These are phyloP conservation scores for Callionymus lyra DNA, from an alignment of 2,113 vertebrate species.

Conservation along the genomic window DNA sequence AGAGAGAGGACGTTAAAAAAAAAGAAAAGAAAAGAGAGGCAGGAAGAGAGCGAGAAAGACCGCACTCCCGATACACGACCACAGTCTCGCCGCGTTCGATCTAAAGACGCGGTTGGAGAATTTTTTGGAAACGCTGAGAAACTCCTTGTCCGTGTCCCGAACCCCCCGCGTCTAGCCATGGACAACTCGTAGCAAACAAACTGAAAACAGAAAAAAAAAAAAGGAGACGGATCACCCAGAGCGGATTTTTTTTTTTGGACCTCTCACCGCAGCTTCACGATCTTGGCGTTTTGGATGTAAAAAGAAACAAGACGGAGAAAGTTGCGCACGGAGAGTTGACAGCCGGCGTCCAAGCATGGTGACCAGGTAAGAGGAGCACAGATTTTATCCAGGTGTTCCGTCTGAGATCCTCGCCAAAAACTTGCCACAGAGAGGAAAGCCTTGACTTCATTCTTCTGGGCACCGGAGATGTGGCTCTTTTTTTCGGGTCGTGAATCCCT, in stretches of 20 bases:
- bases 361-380: constrained; percentile 61
- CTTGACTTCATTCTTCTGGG: too few relatives aligned
- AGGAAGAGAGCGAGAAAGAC: constrained; percentile 43
- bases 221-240: constrained; percentile 16
- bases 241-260: constrained; percentile 59
- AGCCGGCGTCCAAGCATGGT: constrained; percentile 46
- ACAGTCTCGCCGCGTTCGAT: constrained; percentile 57
- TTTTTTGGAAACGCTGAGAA: too few relatives aligned
- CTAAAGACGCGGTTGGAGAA: constrained; percentile 29
- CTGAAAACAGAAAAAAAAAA: not conserved
- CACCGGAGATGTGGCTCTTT: too few relatives aligned
- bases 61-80: constrained; percentile 49
- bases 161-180: not conserved
- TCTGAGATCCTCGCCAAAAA: too few relatives aligned
- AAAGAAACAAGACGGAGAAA: constrained; percentile 12
- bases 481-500: too few relatives aligned
- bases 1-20: constrained; percentile 6
- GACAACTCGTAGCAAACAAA: constrained; percentile 35
- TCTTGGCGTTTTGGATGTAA: constrained; percentile 54
- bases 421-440: too few relatives aligned
- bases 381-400: too few relatives aligned
- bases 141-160: too few relatives aligned
- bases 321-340: constrained; percentile 40
- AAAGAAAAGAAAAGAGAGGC: constrained; percentile 5
- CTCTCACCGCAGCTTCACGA: constrained; percentile 26